Percentiles rank a stretch among this genome's conserved stretches.
These are phyloP conservation scores for Sinella curviseta DNA, from an alignment of 1,140 invertebrate species.

Conservation along the genomic window DNA sequence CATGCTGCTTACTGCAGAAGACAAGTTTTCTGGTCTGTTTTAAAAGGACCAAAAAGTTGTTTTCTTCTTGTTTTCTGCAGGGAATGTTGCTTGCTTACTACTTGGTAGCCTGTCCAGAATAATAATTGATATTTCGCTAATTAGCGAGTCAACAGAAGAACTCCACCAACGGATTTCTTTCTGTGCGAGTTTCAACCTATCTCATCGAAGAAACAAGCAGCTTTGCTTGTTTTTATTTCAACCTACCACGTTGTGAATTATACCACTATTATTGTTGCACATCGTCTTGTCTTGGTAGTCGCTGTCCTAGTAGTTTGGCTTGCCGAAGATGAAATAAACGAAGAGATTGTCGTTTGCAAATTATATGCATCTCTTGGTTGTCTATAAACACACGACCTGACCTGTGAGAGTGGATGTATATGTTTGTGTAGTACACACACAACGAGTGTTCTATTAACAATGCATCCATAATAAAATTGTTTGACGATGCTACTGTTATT, in stretches of 20 bases:
- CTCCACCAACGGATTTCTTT: conserved; percentile 16
- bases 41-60: conserved; percentile 19
- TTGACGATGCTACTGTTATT: background rate
- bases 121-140: conserved; percentile 27
- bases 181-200: background rate
- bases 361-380: no score
- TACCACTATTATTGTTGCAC: background rate
- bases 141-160: conserved; percentile 21
- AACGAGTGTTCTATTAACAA: conserved; percentile 3
- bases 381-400: no score
- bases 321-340: no score
- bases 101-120: conserved; percentile 19
- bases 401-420: no score
- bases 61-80: background rate
- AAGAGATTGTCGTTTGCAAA: no score
- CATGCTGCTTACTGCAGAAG: background rate
- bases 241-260: background rate
- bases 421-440: background rate
- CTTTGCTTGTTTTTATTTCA: conserved; percentile 11
- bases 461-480: background rate
- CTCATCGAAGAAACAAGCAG: background rate
- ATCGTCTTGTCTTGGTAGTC: background rate
- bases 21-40: conserved; percentile 20
- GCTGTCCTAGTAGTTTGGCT: no score
- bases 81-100: background rate